phyloP scores from a whole-genome alignment of 2,888 invertebrate species.

The Noctua comes region DNA sequence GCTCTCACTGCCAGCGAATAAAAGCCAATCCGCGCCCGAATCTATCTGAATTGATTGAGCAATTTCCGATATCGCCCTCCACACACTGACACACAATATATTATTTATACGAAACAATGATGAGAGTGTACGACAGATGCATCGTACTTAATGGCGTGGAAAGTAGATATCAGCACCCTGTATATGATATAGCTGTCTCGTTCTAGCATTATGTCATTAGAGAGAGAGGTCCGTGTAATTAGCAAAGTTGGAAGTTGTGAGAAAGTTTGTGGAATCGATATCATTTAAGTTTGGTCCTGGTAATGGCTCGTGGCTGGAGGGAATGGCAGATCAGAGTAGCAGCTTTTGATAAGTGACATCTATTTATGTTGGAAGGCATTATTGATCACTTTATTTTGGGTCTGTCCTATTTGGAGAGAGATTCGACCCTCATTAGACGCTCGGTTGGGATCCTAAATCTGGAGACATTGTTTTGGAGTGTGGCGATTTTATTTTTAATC shows the following conservation, averaged over 20 bases:
- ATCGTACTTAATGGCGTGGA: slow-evolving; percentile 79
- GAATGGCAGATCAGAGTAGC: slow-evolving; percentile 51
- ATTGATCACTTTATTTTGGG: slow-evolving; percentile 36
- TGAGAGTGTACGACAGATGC: slow-evolving; percentile 64
- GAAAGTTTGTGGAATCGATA: slow-evolving; percentile 78
- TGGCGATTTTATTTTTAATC: neutral
- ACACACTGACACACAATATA: slow-evolving; percentile 48
- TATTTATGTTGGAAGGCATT: slow-evolving; percentile 20
- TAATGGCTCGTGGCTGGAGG: slow-evolving; percentile 63
- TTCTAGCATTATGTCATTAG: slow-evolving; percentile 54
- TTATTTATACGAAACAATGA: slow-evolving; percentile 66
- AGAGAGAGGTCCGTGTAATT: slow-evolving; percentile 70
- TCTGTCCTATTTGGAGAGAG: slow-evolving; percentile 18
- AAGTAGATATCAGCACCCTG: slow-evolving; percentile 74
- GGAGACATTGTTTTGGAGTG: slow-evolving; percentile 28
- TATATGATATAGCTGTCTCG: slow-evolving; percentile 52
- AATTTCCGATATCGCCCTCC: slow-evolving; percentile 52
- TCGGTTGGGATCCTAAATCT: slow-evolving; percentile 22
- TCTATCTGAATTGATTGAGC: slow-evolving; percentile 57
- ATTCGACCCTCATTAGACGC: slow-evolving; percentile 27
- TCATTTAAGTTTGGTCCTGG: slow-evolving; percentile 75
- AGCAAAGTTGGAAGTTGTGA: slow-evolving; percentile 72
- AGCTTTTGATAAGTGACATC: slow-evolving; percentile 39
- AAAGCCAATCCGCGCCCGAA: slow-evolving; percentile 48
- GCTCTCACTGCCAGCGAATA: slow-evolving; percentile 33